Base-by-base conservation (phyloP, 2,797 vertebrate species). In the Ispidina picta region DNA sequence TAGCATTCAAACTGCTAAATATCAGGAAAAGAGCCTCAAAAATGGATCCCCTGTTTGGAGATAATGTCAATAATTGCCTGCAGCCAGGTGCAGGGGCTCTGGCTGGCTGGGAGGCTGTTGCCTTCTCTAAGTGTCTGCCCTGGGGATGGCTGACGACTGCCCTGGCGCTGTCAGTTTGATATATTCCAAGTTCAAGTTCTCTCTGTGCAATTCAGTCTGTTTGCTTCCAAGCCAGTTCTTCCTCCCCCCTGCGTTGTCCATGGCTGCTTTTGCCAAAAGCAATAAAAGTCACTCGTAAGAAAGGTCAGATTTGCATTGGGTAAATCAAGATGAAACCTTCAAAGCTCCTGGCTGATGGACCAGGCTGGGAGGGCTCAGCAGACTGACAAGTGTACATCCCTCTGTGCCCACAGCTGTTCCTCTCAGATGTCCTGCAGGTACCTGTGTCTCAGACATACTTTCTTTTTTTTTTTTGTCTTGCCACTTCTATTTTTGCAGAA, bases 31-130 rank as follows among this genome's bases (percentile, higher is more conserved):
- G 95, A 92, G 97, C 90, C 93, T 96, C 90, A 93, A 89, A 92
- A 66, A 95, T 94, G 93, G 76, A 94, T 88, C 86, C 73, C 95
- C 95, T 97, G 97, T 96, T 89, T 77, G 93, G 89, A 76, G 88
- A 96, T 91, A 93, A 96, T 97, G 98, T 98, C 97, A 97, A 91
- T 98, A 97, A 98, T 98, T 97, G 97, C 96, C 92, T 83, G 94
- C 76, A 96, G 97, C 96, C 98, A 98, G 97, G 98, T 98, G 98
- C 97, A 92, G 89, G 71, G 95, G 84, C 88, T 76, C 89, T 91
- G 3, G 10, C 28, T 91, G 86, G 29, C 39, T n/a, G 56, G 70
- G 55, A 83, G 89, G 82, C 90, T 96, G 68, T 81, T 97, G 95
- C 96, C 83, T 95, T 96, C 95, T 92, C 89, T 11, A 41, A 60